Evolutionary conservation across 2,797 vertebrate species (phyloP).

Genomic region (Rhincodon typus): DNA sequence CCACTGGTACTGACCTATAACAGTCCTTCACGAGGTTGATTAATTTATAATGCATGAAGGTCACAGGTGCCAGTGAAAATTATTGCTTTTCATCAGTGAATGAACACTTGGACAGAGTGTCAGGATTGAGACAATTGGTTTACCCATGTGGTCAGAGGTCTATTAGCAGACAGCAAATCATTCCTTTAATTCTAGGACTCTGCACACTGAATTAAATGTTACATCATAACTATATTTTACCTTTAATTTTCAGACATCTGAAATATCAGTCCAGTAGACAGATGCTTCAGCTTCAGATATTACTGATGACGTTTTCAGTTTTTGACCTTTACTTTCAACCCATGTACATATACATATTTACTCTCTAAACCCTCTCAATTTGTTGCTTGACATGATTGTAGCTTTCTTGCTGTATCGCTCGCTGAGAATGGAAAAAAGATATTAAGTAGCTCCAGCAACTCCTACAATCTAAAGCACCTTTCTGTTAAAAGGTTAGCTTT

Average conservation of each 20-base stretch:
- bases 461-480: not conserved
- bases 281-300: slow-evolving; percentile 6
- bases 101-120: slow-evolving; percentile 26
- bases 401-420: not conserved
- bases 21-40: slow-evolving; percentile 4
- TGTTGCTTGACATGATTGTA: not conserved
- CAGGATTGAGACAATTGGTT: not conserved
- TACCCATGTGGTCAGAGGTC: not conserved
- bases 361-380: not conserved
- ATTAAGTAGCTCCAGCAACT: not conserved
- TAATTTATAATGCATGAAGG: slow-evolving; percentile 28
- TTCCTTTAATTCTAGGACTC: not conserved
- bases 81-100: slow-evolving; percentile 32
- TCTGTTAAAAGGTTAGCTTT: not conserved
- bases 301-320: not conserved
- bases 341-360: not conserved
- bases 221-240: not conserved
- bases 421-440: not conserved
- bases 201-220: slow-evolving; percentile 21
- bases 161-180: not conserved
- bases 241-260: slow-evolving; percentile 14
- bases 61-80: slow-evolving; percentile 14
- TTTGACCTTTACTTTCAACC: not conserved
- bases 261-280: not conserved
- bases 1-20: not conserved